These are phyloP conservation scores for Apolygus lucorum DNA, from an alignment of 1,140 invertebrate genomes.

Conservation along the genomic window DNA sequence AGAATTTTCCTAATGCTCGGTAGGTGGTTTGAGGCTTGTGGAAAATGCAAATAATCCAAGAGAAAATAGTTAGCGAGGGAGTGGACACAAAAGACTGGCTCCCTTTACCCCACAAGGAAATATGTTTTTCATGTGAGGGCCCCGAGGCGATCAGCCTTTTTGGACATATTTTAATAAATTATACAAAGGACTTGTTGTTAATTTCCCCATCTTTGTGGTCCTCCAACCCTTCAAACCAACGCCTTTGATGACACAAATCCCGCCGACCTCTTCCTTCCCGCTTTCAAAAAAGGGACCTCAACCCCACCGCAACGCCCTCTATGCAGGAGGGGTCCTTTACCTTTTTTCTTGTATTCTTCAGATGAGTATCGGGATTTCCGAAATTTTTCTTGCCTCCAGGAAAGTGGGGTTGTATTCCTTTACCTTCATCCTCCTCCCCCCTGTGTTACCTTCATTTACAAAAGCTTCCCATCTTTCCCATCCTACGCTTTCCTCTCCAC, in stretches of 20 bases:
- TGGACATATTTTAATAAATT: constrained; percentile 22
- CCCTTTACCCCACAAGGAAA: constrained; percentile 13
- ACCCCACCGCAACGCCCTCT: constrained; percentile 2
- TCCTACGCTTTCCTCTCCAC: background rate
- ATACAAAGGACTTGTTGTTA: constrained; percentile 21
- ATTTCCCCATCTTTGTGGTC: constrained; percentile 18
- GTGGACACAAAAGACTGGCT: constrained; percentile 16
- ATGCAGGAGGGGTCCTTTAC: background rate
- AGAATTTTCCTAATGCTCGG: constrained; percentile 7
- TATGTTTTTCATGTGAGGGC: constrained; percentile 22
- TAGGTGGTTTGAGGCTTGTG: constrained; percentile 2
- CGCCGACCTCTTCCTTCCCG: constrained; percentile 5
- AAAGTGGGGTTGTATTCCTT: background rate
- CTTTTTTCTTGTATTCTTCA: constrained; percentile 16
- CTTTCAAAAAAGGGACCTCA: no score
- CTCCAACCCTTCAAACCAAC: constrained; percentile 15
- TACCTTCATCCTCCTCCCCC: background rate
- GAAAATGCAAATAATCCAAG: constrained; percentile 20
- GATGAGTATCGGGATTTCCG: constrained; percentile 20
- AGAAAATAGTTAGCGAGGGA: constrained; percentile 17
- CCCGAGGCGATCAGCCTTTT: constrained; percentile 18
- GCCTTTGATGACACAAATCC: constrained; percentile 18
- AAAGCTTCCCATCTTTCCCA: background rate
- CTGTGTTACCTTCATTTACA: constrained; percentile 4
- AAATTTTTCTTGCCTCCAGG: constrained; percentile 9